A percentile compares a stretch with the other conserved stretches of the same genome.
Evolutionary conservation across 2,888 invertebrate genomes (phyloP).

Genomic region (Drosophila meridionalis): DNA sequence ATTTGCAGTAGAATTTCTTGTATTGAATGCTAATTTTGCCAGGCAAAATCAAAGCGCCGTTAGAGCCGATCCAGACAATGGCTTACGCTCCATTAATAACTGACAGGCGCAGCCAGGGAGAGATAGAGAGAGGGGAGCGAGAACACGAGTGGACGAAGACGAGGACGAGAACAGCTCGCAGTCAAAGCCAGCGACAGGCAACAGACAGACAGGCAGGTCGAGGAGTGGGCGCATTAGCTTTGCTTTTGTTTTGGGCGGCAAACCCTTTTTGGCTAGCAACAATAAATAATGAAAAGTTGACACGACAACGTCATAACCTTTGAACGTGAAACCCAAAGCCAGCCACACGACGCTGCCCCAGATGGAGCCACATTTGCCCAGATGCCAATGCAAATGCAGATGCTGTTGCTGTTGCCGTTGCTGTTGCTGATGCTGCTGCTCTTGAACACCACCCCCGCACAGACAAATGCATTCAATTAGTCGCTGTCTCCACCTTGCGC

Average conservation of each 20-base stretch:
- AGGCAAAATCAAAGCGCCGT: constrained; percentile 72
- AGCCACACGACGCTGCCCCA: constrained; percentile 22
- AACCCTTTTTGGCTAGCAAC: constrained; percentile 78
- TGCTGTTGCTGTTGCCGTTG: constrained; percentile 18
- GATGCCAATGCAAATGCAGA: constrained; percentile 35
- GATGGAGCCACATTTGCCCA: constrained; percentile 9
- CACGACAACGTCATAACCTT: constrained; percentile 84
- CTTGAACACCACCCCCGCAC: constrained; percentile 22
- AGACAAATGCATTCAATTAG: constrained; percentile 66
- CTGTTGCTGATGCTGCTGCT: constrained; percentile 17
- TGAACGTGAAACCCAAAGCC: constrained; percentile 79
- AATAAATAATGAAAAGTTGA: constrained; percentile 84
- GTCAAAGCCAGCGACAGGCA: constrained; percentile 50
- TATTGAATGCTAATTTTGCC: constrained; percentile 83
- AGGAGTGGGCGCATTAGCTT: constrained; percentile 75
- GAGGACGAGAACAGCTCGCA: constrained; percentile 34
- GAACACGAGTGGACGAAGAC: constrained; percentile 9
- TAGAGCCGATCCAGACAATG: constrained; percentile 68
- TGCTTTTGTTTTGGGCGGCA: constrained; percentile 73
- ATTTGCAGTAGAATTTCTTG: constrained; percentile 51
- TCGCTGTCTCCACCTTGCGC: constrained; percentile 22
- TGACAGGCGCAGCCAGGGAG: constrained; percentile 60
- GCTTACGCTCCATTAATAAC: constrained; percentile 75
- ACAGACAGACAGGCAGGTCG: constrained; percentile 29
- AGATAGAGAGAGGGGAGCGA: not conserved